Evolutionary conservation across 1,140 invertebrate species (phyloP).

Genomic region (Drosophila pseudoobscura): DNA sequence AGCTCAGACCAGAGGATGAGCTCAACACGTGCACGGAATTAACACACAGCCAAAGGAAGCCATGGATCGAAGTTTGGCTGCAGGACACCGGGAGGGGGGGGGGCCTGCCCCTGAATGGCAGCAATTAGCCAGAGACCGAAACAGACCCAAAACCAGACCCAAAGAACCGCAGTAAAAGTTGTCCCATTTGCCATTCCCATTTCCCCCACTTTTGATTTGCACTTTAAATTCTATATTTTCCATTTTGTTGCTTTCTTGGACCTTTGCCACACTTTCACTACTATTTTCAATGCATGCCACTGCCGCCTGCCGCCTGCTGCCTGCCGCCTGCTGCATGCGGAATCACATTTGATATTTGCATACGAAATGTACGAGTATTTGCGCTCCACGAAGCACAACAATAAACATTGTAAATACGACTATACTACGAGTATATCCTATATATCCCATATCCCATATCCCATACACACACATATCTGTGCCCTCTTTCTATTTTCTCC

Average conservation of each 20-base stretch:
- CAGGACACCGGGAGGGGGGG: not conserved
- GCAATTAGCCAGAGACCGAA: conserved; percentile 59
- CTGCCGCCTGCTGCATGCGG: conserved; percentile 60
- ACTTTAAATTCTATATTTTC: conserved; percentile 28
- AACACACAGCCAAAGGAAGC: conserved; percentile 33
- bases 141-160: conserved; percentile 6
- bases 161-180: conserved; percentile 19
- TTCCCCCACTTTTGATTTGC: conserved; percentile 27
- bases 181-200: not conserved
- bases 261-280: conserved; percentile 26
- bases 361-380: conserved; percentile 70
- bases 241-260: conserved; percentile 4
- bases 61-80: conserved; percentile 29
- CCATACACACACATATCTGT: too few species aligned
- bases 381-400: conserved; percentile 77
- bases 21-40: conserved; percentile 68
- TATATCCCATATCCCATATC: conserved; percentile 21
- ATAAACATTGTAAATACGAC: conserved; percentile 76
- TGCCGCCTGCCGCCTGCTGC: conserved; percentile 25
- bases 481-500: not conserved
- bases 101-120: conserved; percentile 34
- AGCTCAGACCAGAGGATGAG: conserved; percentile 16
- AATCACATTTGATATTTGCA: conserved; percentile 79
- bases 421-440: conserved; percentile 23
- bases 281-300: conserved; percentile 44